Conservation (phyloP, 2,888 invertebrate genomes). For the Drosophila mulleri region DNA sequence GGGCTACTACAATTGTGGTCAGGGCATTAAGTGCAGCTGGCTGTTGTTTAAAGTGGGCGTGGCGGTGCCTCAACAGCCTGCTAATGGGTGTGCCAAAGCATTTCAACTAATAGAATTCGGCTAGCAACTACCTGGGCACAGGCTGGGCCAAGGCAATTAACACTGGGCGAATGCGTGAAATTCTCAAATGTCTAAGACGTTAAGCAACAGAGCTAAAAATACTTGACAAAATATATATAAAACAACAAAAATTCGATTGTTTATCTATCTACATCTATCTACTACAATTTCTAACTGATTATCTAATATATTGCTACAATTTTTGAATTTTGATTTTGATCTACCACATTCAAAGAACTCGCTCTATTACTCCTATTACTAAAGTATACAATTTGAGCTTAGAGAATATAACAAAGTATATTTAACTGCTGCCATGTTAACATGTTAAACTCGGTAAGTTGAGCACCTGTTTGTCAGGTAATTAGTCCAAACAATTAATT, state of each 20-base stretch:
- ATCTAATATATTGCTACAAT: neutral
- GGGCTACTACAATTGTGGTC: constrained; percentile 55
- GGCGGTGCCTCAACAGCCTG: neutral
- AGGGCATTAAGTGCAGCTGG: constrained; percentile 50
- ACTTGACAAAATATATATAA: neutral
- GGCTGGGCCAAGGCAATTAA: constrained; percentile 7
- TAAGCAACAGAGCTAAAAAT: neutral
- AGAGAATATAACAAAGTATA: neutral
- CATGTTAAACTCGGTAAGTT: constrained; percentile 13
- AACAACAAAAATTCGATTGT: too few relatives aligned
- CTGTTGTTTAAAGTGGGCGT: constrained; percentile 21
- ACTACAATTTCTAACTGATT: too few relatives aligned
- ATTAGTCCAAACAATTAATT: constrained; percentile 53
- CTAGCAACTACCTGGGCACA: constrained; percentile 6
- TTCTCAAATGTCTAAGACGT: neutral
- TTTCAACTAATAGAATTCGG: constrained; percentile 15
- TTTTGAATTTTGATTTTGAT: too few relatives aligned
- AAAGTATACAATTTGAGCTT: neutral
- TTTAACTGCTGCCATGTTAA: constrained; percentile 5
- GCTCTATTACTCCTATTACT: neutral
- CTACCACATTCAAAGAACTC: neutral
- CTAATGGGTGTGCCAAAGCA: constrained; percentile 29
- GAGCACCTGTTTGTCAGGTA: constrained; percentile 43
- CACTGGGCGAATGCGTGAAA: neutral
- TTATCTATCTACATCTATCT: too few relatives aligned